Evolutionary conservation across 2,113 vertebrate genomes (phyloP).

Genomic region (Phylloscopus whistleri): DNA sequence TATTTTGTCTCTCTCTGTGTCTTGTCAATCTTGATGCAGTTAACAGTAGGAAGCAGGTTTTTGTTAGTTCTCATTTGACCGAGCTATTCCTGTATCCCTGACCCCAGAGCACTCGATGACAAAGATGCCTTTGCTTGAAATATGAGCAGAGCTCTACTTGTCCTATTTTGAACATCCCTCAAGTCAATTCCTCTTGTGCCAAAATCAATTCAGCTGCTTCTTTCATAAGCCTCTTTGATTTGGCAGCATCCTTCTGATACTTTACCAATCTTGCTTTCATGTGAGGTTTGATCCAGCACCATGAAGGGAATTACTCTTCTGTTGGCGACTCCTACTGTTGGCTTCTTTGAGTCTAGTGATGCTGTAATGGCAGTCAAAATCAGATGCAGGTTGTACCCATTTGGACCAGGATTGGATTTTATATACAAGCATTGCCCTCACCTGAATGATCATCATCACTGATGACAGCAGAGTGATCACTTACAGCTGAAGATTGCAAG

Average conservation of each 20-base stretch:
- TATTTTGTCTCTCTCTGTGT: background rate
- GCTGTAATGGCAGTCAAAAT: background rate
- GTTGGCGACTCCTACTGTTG: background rate
- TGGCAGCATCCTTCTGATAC: background rate
- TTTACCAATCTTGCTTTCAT: background rate
- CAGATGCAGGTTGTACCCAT: background rate
- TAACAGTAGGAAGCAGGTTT: background rate
- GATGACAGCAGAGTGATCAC: background rate
- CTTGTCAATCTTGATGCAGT: background rate
- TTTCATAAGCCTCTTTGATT: background rate
- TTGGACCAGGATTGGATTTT: background rate
- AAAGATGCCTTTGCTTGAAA: background rate
- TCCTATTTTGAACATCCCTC: background rate
- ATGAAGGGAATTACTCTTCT: background rate
- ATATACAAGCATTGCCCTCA: background rate
- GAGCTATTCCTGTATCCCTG: background rate
- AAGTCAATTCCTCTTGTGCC: background rate
- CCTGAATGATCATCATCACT: background rate
- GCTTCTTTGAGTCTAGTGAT: background rate
- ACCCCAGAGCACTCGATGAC: background rate
- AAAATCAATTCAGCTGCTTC: background rate
- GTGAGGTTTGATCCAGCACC: background rate
- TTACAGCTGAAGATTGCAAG: background rate
- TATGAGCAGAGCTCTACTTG: background rate
- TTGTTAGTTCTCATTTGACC: background rate